phyloP scores from a whole-genome alignment of 1,140 invertebrate species.

The Pygmarrhopalites habei region DNA sequence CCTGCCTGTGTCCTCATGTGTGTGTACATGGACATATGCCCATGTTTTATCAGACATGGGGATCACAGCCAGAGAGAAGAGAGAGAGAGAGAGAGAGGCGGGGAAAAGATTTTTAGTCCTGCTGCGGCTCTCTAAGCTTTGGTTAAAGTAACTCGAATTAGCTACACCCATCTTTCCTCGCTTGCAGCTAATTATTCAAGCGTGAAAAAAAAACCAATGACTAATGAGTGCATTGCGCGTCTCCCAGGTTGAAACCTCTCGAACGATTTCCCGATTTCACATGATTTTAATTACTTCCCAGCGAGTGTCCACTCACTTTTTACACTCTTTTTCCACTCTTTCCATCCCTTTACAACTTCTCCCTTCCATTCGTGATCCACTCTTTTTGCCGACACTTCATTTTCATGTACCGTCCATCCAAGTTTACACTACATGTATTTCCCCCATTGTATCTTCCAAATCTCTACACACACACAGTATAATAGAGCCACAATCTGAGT shows the following conservation, averaged over 20 bases:
- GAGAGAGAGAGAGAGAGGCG: no score
- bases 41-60: neutral
- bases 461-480: neutral
- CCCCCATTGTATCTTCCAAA: neutral
- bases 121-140: conserved; percentile 35
- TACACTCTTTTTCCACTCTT: conserved; percentile 12
- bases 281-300: conserved; percentile 38
- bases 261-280: conserved; percentile 31
- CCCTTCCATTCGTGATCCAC: conserved; percentile 1
- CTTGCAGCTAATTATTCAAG: conserved; percentile 36
- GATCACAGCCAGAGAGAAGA: no score
- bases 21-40: no score
- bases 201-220: conserved; percentile 33
- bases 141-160: conserved; percentile 35
- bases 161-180: conserved; percentile 33
- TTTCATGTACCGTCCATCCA: neutral
- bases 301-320: conserved; percentile 28
- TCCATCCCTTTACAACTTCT: no score
- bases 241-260: conserved; percentile 17
- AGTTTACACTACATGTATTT: neutral
- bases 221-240: conserved; percentile 32
- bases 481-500: no score
- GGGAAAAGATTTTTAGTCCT: conserved; percentile 28
- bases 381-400: neutral
- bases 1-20: no score